These are phyloP conservation scores for Ara ararauna DNA, from an alignment of 2,797 vertebrate genomes.

Conservation along the genomic window DNA sequence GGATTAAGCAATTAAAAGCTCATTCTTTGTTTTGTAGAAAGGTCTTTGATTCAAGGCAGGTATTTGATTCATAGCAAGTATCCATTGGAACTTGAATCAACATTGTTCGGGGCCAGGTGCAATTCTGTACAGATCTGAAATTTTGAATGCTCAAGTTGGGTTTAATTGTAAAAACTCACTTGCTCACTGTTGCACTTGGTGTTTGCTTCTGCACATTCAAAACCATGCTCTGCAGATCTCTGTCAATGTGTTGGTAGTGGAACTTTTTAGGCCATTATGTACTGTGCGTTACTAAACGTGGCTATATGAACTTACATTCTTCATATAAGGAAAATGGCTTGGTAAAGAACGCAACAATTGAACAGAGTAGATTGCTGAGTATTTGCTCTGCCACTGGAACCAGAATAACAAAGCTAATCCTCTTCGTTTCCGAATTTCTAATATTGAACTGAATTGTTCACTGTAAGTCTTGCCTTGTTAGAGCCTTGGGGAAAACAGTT, in stretches of 20 bases:
- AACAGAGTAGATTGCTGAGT: background rate
- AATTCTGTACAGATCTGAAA: background rate
- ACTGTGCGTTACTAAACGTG: background rate
- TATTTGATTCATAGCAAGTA: background rate
- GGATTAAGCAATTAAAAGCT: background rate
- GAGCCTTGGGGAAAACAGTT: background rate
- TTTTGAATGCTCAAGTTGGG: rapidly evolving
- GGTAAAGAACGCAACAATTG: background rate
- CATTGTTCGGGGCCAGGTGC: background rate
- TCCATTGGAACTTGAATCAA: background rate
- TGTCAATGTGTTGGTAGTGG: background rate
- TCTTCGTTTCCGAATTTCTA: background rate
- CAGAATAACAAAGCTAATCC: background rate
- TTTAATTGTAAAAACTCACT: background rate
- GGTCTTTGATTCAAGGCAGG: background rate
- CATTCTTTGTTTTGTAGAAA: background rate
- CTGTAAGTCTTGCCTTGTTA: background rate
- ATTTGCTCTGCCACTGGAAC: background rate
- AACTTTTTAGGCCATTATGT: background rate
- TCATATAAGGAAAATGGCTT: background rate
- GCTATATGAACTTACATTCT: background rate
- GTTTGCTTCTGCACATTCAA: background rate
- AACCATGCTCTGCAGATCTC: background rate
- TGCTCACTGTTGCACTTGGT: background rate
- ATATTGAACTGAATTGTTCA: background rate